Percentiles rank a stretch among this genome's conserved stretches.
These are phyloP conservation scores for Neolamprologus variostigma DNA, from an alignment of 2,113 vertebrate genomes.

Conservation along the genomic window DNA sequence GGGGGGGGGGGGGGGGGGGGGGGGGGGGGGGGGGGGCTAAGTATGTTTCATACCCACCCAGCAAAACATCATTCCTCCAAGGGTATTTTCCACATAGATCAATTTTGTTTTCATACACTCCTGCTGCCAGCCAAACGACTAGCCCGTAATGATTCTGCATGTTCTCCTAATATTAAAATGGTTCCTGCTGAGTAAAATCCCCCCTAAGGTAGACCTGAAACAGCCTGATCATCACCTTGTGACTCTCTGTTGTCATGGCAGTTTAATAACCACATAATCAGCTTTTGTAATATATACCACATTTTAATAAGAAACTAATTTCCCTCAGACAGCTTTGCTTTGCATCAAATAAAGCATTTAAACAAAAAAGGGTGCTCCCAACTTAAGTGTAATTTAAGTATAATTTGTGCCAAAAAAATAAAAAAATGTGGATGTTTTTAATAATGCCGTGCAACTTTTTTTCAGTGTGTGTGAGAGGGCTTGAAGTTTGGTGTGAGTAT, in stretches of 20 bases:
- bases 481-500: background rate
- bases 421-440: background rate
- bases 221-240: slow-evolving; percentile 32
- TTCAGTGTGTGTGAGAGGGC: background rate
- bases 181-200: background rate
- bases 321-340: background rate
- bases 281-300: background rate
- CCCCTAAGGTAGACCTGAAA: background rate
- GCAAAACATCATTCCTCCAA: background rate
- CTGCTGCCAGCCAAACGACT: background rate
- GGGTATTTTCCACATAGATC: background rate
- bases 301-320: background rate
- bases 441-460: slow-evolving; percentile 21
- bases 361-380: background rate
- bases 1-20: too few relatives aligned
- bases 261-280: slow-evolving; percentile 8
- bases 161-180: slow-evolving; percentile 11
- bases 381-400: background rate
- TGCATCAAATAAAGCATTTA: background rate
- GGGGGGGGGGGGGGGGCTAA: background rate
- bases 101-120: background rate
- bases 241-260: slow-evolving; percentile 35
- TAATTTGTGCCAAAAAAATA: background rate
- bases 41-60: background rate
- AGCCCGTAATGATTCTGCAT: background rate